These are phyloP conservation scores for Spilarctia lutea DNA, from an alignment of 2,888 invertebrate genomes.

Conservation along the genomic window DNA sequence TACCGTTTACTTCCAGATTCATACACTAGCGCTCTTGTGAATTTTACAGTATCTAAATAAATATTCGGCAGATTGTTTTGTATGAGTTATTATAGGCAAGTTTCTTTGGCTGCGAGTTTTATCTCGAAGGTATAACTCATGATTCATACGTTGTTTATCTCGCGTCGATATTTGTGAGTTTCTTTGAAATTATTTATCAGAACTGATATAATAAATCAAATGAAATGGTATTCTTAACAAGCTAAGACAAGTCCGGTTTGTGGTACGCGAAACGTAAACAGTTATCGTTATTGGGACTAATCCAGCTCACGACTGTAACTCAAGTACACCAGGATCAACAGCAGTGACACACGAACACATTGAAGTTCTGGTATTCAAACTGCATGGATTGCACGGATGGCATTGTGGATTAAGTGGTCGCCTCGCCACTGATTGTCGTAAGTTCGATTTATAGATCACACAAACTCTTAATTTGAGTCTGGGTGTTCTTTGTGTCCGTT, in stretches of 20 bases:
- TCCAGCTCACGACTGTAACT: neutral
- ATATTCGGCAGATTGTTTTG: neutral
- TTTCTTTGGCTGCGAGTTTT: conserved; percentile 13
- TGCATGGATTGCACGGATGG: too few relatives aligned
- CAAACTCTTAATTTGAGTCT: too few relatives aligned
- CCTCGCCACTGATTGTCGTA: too few relatives aligned
- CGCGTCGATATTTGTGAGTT: neutral
- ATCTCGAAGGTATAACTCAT: neutral
- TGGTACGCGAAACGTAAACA: neutral
- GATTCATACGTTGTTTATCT: neutral
- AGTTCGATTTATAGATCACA: too few relatives aligned
- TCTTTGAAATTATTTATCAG: neutral
- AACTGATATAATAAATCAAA: neutral
- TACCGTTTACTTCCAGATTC: neutral
- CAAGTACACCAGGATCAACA: too few relatives aligned
- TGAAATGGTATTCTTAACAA: neutral
- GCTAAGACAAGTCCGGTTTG: too few relatives aligned
- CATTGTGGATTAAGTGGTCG: too few relatives aligned
- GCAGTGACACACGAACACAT: too few relatives aligned
- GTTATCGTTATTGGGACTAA: neutral
- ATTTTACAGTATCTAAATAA: conserved; percentile 11
- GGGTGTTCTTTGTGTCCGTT: too few relatives aligned
- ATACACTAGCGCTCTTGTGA: neutral
- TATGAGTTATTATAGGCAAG: conserved; percentile 8
- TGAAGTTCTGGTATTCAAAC: too few relatives aligned